Evolutionary conservation across 1,140 invertebrate genomes (phyloP).

Genomic region (Bombus difficillimus): DNA sequence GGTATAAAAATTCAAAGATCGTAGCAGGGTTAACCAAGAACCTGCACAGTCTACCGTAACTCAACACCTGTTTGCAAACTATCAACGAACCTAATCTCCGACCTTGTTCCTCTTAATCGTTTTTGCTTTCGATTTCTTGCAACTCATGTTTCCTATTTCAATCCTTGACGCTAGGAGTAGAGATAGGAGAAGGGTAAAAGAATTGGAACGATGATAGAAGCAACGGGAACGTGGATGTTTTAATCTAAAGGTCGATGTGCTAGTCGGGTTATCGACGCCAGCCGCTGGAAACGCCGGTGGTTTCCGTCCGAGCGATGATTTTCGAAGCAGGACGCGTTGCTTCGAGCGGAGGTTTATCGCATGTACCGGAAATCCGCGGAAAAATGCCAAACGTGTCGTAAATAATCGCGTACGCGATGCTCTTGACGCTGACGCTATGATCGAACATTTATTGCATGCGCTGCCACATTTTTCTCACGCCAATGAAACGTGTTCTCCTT

Average conservation of each 20-base stretch:
- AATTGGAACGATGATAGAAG: neutral
- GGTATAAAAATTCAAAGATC: neutral
- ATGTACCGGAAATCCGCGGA: constrained; percentile 2
- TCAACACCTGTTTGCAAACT: neutral
- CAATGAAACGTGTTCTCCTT: constrained; percentile 13
- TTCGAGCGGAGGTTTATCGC: constrained; percentile 39
- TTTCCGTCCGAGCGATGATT: constrained; percentile 24
- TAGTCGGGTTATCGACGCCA: constrained; percentile 49
- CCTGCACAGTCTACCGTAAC: neutral
- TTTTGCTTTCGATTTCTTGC: constrained; percentile 33
- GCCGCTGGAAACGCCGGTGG: constrained; percentile 25
- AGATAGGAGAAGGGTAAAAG: constrained; percentile 2
- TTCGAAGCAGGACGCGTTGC: constrained; percentile 35
- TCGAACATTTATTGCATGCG: constrained; percentile 22
- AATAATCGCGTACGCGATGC: constrained; percentile 53
- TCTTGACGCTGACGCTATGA: constrained; percentile 6
- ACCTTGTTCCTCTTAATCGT: neutral
- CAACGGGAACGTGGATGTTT: constrained; percentile 52
- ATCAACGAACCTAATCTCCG: neutral
- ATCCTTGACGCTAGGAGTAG: constrained; percentile 22
- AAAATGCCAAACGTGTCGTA: constrained; percentile 52
- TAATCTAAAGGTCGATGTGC: constrained; percentile 62
- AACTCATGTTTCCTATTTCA: constrained; percentile 42
- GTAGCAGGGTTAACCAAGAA: neutral
- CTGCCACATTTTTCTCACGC: neutral